Evolutionary conservation across 2,113 vertebrate genomes (phyloP).

Genomic region (Miniopterus natalensis): DNA sequence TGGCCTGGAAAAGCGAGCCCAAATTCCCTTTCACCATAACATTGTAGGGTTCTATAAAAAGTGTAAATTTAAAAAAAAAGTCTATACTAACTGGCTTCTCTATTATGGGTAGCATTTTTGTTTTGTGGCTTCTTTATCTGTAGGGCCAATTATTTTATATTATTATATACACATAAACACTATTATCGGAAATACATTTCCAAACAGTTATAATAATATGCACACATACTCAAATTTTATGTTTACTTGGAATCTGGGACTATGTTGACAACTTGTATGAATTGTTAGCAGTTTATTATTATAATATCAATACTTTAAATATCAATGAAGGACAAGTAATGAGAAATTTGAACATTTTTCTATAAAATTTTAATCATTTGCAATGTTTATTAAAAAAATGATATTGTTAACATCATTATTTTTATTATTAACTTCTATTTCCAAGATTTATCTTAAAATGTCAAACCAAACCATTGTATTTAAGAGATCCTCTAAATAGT

Average conservation of each 20-base stretch:
- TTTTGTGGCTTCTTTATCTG: background rate
- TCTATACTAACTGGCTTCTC: background rate
- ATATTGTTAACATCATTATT: background rate
- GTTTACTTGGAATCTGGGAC: background rate
- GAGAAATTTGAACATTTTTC: background rate
- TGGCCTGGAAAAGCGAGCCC: background rate
- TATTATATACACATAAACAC: background rate
- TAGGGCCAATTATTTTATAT: background rate
- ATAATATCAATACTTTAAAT: conserved; percentile 17
- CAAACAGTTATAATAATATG: background rate
- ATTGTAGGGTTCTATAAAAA: background rate
- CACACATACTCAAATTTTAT: background rate
- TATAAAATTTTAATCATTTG: background rate
- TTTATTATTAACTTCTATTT: background rate
- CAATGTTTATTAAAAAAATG: background rate
- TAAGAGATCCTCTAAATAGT: background rate
- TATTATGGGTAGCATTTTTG: background rate
- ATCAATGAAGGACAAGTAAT: background rate
- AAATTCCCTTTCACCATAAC: background rate
- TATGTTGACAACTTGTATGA: background rate
- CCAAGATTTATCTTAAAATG: conserved; percentile 11
- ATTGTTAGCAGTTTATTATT: background rate
- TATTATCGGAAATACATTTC: background rate
- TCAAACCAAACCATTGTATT: background rate
- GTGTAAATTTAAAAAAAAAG: background rate